phyloP scores from a whole-genome alignment of 2,888 invertebrate genomes.

The Ischnura elegans region DNA sequence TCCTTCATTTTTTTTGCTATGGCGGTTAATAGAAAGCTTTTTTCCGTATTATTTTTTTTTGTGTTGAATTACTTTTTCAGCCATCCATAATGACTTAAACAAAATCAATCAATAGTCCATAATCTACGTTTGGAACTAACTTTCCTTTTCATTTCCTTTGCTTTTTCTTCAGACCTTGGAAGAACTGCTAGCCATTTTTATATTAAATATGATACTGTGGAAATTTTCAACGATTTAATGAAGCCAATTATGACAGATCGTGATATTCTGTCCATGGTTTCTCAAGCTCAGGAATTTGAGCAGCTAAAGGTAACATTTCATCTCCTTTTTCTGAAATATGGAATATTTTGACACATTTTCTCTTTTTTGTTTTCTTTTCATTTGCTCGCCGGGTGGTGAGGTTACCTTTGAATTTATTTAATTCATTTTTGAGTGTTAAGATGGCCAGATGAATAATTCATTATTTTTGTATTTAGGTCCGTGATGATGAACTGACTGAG shows the following conservation, averaged over 20 bases:
- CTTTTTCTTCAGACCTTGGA: conserved; percentile 86
- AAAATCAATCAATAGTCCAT: too few relatives aligned
- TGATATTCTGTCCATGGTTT: conserved; percentile 93
- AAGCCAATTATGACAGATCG: conserved; percentile 90
- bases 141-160: conserved; percentile 71
- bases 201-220: conserved; percentile 96
- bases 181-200: conserved; percentile 99
- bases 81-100: too few relatives aligned
- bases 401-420: conserved; percentile 68
- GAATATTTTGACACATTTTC: not conserved
- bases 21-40: too few relatives aligned
- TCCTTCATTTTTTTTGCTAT: too few relatives aligned
- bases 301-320: conserved; percentile 88
- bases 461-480: conserved; percentile 80
- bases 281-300: conserved; percentile 95
- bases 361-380: conserved; percentile 55
- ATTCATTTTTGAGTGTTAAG: not conserved
- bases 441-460: not conserved
- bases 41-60: too few relatives aligned
- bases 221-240: conserved; percentile 92
- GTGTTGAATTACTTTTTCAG: not conserved
- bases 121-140: conserved; percentile 70
- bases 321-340: not conserved
- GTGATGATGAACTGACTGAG: conserved; percentile 97
- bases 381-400: conserved; percentile 25